Base-by-base conservation (phyloP, 2,113 vertebrate genomes). In the Ursus arctos region DNA sequence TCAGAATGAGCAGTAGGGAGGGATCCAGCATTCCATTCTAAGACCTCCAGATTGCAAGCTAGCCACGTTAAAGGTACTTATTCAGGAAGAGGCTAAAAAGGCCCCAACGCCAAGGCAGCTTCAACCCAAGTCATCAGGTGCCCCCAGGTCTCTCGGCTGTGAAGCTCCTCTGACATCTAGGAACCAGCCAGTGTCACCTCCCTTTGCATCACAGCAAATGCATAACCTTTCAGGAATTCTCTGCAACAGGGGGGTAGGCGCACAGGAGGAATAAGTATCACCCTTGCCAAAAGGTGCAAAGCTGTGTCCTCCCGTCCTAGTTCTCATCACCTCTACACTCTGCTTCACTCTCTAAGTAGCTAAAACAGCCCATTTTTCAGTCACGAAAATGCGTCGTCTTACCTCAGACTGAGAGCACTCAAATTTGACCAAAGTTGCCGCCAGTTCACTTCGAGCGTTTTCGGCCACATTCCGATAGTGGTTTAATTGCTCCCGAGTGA, bases 371-470 rank as follows among this genome's bases (percentile, higher is more conserved):
- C 53, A 1, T 19, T 88, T 88, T 51, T 49, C 67, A 87, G n/a
- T 21, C 6, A 19, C 1, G 10, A 53, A 57, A 9, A 53, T 33
- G 7, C 28, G 18, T 11, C 31, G 4, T 33, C 97, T 97, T 98
- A 99, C 99, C 99, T 99, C 99, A 82, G 98, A 97, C 79, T 99
- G 99, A 86, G 98, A 96, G 87, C 77, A 98, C 79, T 99, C 98
- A 74, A 98, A 98, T 97, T 99, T 99, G 97, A 99, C 98, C 71
- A 98, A 97, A 83, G 99, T 98, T 1, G 98, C 99, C 31, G 99
- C 99, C 43, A 99, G 98, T 76, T 99, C 99, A 97, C 99, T 99
- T 33, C 96, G 98, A 59, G 99, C 98, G 15, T 97, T 98, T 98
- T 99, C 99, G 19, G 99, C 99, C 87, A 98, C 98, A 94, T 98